A percentile compares a stretch with the other conserved stretches of the same genome.
phyloP scores from a whole-genome alignment of 2,888 invertebrate genomes.

The Candidula unifasciata region DNA sequence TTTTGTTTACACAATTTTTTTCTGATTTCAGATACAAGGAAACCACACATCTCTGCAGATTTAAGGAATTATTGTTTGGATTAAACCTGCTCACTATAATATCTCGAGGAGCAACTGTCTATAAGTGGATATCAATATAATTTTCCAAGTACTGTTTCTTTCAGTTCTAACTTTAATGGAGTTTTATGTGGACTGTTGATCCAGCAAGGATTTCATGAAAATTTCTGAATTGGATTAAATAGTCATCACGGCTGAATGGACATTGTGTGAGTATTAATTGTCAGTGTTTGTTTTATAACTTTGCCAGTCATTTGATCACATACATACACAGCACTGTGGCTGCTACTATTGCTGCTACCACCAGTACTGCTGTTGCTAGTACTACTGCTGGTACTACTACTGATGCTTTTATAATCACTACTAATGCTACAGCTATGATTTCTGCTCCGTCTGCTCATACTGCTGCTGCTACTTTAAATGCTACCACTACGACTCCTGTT shows the following conservation, averaged over 20 bases:
- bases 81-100: neutral
- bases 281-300: no score
- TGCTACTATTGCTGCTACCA: no score
- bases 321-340: no score
- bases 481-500: no score
- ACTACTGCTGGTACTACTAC: no score
- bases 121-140: neutral
- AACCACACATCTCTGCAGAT: neutral
- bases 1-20: neutral
- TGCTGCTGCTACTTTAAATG: no score
- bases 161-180: neutral
- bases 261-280: slow-evolving; percentile 1
- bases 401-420: no score
- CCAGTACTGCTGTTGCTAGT: no score
- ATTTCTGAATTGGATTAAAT: neutral
- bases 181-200: neutral
- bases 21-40: neutral
- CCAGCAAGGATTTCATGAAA: neutral
- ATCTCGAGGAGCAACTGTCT: neutral
- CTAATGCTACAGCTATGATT: no score
- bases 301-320: no score
- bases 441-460: no score
- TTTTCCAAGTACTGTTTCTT: neutral
- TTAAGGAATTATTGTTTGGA: neutral
- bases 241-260: neutral